phyloP scores from a whole-genome alignment of 2,888 invertebrate genomes.

The Eristalinus aeneus region DNA sequence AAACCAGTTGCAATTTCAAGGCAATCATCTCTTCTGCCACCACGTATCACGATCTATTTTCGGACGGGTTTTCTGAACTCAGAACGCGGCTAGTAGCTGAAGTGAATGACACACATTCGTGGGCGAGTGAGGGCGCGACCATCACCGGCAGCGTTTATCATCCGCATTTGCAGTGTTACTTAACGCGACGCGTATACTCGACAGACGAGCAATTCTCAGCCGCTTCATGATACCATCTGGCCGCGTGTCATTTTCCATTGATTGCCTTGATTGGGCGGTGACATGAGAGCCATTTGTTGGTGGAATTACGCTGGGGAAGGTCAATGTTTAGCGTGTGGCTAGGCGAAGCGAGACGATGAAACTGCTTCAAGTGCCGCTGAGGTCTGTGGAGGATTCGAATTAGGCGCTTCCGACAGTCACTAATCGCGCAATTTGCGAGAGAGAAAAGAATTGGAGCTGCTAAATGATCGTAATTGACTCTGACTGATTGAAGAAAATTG shows the following conservation, averaged over 20 bases:
- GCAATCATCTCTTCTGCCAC: conserved; percentile 38
- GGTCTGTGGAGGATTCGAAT: background rate
- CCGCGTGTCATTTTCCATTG: conserved; percentile 35
- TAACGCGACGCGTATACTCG: conserved; percentile 33
- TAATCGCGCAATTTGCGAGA: background rate
- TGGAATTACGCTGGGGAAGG: conserved; percentile 14
- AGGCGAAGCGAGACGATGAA: conserved; percentile 33
- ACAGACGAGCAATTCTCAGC: conserved; percentile 2
- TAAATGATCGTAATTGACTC: conserved; percentile 9
- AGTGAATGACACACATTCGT: conserved; percentile 46
- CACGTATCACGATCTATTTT: conserved; percentile 61
- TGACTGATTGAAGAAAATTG: conserved; percentile 4
- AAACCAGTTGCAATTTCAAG: conserved; percentile 58
- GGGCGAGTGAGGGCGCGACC: background rate
- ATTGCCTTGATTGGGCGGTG: conserved; percentile 34
- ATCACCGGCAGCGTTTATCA: background rate
- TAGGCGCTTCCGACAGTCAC: conserved; percentile 21
- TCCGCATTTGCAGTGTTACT: conserved; percentile 14
- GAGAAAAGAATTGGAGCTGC: background rate
- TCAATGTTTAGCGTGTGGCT: conserved; percentile 31
- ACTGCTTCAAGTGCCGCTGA: background rate
- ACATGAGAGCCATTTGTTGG: background rate
- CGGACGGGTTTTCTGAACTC: conserved; percentile 49
- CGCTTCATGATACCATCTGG: conserved; percentile 22
- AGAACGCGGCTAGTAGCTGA: background rate